Evolutionary conservation across 1,140 invertebrate genomes (phyloP).

Genomic region (Vanessa tameamea): DNA sequence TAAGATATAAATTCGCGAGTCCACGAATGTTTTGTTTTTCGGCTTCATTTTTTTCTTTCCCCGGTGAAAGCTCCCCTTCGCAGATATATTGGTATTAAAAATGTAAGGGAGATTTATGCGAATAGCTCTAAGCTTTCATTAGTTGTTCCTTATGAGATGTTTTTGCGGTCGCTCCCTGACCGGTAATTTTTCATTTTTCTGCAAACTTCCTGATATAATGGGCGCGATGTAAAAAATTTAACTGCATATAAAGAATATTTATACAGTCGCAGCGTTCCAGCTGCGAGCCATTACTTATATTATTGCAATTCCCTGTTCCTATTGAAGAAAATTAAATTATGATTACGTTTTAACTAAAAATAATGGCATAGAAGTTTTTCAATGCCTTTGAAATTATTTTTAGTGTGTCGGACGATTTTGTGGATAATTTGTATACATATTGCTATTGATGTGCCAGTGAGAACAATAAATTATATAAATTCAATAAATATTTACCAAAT

Average conservation of each 20-base stretch:
- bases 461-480: no score
- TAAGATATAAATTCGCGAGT: slow-evolving; percentile 75
- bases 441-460: no score
- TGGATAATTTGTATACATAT: no score
- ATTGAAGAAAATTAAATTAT: slow-evolving; percentile 58
- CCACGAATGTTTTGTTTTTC: slow-evolving; percentile 72
- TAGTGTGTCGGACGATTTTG: background rate
- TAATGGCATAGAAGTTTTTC: slow-evolving; percentile 39
- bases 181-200: slow-evolving; percentile 79
- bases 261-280: slow-evolving; percentile 66
- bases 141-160: slow-evolving; percentile 77
- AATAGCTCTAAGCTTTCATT: slow-evolving; percentile 81
- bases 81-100: slow-evolving; percentile 81
- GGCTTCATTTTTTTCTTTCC: slow-evolving; percentile 65
- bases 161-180: slow-evolving; percentile 78
- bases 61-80: slow-evolving; percentile 65
- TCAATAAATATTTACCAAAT: no score
- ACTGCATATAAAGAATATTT: slow-evolving; percentile 80
- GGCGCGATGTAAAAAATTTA: slow-evolving; percentile 67
- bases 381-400: background rate
- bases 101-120: slow-evolving; percentile 80
- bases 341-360: slow-evolving; percentile 62
- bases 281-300: slow-evolving; percentile 73
- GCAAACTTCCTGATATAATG: slow-evolving; percentile 70
- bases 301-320: slow-evolving; percentile 62